phyloP scores from a whole-genome alignment of 1,140 invertebrate species.

The Caenorhabditis inopinata region DNA sequence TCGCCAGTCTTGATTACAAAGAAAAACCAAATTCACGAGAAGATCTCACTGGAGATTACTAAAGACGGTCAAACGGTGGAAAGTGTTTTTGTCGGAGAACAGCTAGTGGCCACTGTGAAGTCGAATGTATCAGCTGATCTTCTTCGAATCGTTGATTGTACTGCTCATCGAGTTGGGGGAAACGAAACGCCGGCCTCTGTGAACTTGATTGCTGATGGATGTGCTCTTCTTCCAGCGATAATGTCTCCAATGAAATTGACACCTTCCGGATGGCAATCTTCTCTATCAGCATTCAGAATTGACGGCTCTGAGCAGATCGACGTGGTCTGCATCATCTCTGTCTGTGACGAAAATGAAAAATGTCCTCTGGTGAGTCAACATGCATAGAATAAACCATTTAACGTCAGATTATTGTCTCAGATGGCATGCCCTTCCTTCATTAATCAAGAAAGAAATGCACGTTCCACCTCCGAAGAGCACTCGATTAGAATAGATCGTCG shows the following conservation, averaged over 20 bases:
- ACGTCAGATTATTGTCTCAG: neutral
- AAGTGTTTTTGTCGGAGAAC: constrained; percentile 31
- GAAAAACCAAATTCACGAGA: neutral
- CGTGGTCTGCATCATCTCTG: constrained; percentile 29
- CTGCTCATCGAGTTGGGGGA: constrained; percentile 22
- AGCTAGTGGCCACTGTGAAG: neutral
- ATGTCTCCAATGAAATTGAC: constrained; percentile 38
- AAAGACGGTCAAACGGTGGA: constrained; percentile 13
- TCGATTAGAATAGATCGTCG: constrained; percentile 15
- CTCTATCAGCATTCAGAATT: constrained; percentile 37
- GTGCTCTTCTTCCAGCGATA: constrained; percentile 37
- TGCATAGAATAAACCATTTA: neutral
- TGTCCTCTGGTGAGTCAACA: neutral
- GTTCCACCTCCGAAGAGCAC: constrained; percentile 1
- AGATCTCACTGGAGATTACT: constrained; percentile 31
- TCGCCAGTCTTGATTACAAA: constrained; percentile 10
- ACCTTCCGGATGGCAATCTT: constrained; percentile 28
- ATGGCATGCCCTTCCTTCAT: neutral
- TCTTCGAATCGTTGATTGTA: constrained; percentile 33
- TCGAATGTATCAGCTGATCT: constrained; percentile 20
- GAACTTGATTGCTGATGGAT: constrained; percentile 38
- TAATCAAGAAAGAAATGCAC: neutral
- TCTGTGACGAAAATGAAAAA: constrained; percentile 15
- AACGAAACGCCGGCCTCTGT: constrained; percentile 5
- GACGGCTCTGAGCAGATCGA: constrained; percentile 41